phyloP scores from a whole-genome alignment of 2,113 vertebrate species.

The Nesoenas mayeri region DNA sequence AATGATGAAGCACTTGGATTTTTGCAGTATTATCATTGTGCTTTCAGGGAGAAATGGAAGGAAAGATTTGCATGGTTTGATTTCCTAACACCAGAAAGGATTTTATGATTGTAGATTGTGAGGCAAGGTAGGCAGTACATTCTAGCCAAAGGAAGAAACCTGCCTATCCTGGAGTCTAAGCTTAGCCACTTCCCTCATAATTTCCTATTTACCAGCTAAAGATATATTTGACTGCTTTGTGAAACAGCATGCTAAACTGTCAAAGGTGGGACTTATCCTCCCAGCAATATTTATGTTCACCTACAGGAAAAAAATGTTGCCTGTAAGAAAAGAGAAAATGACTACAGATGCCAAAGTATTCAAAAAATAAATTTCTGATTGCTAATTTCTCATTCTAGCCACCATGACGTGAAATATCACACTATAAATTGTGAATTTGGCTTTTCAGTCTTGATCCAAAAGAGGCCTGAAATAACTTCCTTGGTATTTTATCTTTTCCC shows the following conservation, averaged over 20 bases:
- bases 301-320: background rate
- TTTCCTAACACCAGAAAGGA: background rate
- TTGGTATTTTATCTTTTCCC: background rate
- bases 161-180: background rate
- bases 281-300: background rate
- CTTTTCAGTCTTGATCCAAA: background rate
- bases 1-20: background rate
- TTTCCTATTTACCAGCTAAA: background rate
- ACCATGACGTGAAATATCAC: background rate
- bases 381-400: background rate
- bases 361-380: background rate
- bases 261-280: background rate
- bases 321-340: background rate
- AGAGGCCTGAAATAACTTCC: background rate
- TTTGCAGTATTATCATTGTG: background rate
- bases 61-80: background rate
- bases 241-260: background rate
- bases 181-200: background rate
- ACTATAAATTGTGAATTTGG: background rate
- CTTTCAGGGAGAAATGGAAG: background rate
- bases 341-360: background rate
- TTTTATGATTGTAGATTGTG: background rate
- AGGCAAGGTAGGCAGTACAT: background rate
- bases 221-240: background rate
- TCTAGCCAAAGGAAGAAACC: background rate